These are phyloP conservation scores for Hydractinia symbiolongicarpus DNA, from an alignment of 30 jellyfish, hydroid and myxozoan species.

Conservation along the genomic window DNA sequence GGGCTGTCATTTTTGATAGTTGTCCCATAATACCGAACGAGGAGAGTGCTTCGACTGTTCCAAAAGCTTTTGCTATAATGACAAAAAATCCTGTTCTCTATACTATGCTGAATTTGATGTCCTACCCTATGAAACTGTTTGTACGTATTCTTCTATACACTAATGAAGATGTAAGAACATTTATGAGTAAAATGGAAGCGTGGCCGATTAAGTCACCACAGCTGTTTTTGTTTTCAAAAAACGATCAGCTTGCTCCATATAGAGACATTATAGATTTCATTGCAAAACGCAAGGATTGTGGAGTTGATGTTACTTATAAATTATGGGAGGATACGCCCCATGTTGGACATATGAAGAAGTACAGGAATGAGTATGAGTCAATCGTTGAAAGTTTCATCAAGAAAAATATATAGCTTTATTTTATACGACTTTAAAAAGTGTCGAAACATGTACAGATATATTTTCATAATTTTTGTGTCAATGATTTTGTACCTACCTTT, in stretches of 20 bases:
- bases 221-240: slow-evolving; percentile 56
- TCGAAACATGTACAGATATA: not conserved
- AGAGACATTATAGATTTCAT: slow-evolving; percentile 51
- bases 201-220: slow-evolving; percentile 55
- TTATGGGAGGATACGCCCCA: slow-evolving; percentile 61
- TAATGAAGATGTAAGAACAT: slow-evolving; percentile 43
- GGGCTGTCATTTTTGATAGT: slow-evolving; percentile 75
- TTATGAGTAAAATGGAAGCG: slow-evolving; percentile 41
- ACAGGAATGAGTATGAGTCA: slow-evolving; percentile 30
- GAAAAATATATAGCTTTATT: not conserved
- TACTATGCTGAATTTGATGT: slow-evolving; percentile 19
- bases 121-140: slow-evolving; percentile 22
- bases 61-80: slow-evolving; percentile 39
- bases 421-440: not conserved
- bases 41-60: slow-evolving; percentile 45
- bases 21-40: slow-evolving; percentile 71
- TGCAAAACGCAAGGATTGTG: slow-evolving; percentile 37
- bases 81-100: slow-evolving; percentile 25
- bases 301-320: slow-evolving; percentile 31
- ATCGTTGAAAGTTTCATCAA: slow-evolving; percentile 28
- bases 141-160: slow-evolving; percentile 10
- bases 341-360: slow-evolving; percentile 51
- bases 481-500: not conserved
- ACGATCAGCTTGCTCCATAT: slow-evolving; percentile 60
- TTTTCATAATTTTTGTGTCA: not conserved